Base-by-base conservation (phyloP, 1,140 invertebrate species). In the Elysia chlorotica region DNA sequence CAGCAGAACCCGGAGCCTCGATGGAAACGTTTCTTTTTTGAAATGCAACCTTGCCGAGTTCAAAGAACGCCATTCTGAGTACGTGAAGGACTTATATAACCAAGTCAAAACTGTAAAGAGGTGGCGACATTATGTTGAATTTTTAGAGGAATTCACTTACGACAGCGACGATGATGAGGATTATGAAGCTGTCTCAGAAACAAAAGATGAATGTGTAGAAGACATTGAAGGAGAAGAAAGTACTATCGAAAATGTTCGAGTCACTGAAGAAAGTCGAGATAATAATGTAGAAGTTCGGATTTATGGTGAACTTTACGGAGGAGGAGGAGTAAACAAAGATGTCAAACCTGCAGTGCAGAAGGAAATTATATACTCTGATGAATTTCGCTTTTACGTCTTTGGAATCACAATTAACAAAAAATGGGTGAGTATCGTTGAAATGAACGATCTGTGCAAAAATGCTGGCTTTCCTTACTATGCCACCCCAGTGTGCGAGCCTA, bases 291-390 rank as follows among this genome's bases (percentile, higher is more conserved):
- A 68, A 36, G 28, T 68, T 1, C 38, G 65, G 33, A 56, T 68
- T 31, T 68, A 68, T n/a, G 65, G 65, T 14, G 65, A 68, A 21
- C 31, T 68, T 23, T 68, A 56, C 36, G 65, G 65, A 4, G 65
- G 65, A 6, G 65, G 65, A 1, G 65, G 65, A 3, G 36, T 68
- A 23, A 23, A 41, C 63, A 41, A 65, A 41, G 23, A 38, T 28
- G 1, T 65, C 1, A 41, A n/a, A n/a, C 48, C 36, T 23, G 63
- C 63, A 2, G 6, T 65, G 25, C 63, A 65, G 63, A 65, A 65
- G 48, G 63, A 65, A 41, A 65, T 65, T 23, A 65, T 65, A 23
- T 65, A 65, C 36, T 10, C 35, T 28, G 63, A 65, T 28, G 36
- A 65, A 25, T 65, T 41, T 41, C 36, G 63, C 19, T 65, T 65